These are phyloP conservation scores for Oncopodura yosiiana DNA, from an alignment of 1,140 invertebrate genomes.

Conservation along the genomic window DNA sequence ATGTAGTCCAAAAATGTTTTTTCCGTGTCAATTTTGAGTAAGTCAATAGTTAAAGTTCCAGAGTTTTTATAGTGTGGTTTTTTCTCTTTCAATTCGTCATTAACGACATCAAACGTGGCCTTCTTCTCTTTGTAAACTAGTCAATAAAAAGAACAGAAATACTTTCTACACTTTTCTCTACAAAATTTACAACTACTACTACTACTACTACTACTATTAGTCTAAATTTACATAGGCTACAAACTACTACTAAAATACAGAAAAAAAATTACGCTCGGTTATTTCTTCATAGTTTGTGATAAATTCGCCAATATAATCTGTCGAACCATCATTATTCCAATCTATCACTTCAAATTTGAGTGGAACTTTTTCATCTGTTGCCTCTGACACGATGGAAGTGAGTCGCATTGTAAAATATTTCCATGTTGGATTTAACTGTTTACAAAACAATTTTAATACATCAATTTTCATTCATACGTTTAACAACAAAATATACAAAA, in stretches of 20 bases:
- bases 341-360: conserved; percentile 41
- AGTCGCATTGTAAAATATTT: not conserved
- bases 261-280: no score
- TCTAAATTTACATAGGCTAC: no score
- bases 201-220: no score
- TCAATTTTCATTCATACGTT: no score
- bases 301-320: conserved; percentile 44
- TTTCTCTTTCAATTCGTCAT: conserved; percentile 42
- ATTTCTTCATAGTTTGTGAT: no score
- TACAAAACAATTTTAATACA: no score
- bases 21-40: not conserved
- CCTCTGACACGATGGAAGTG: not conserved
- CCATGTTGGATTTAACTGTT: not conserved
- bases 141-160: no score
- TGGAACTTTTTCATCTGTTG: no score
- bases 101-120: conserved; percentile 40
- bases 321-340: conserved; percentile 46
- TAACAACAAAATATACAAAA: no score
- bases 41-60: conserved; percentile 34
- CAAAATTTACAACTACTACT: no score
- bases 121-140: conserved; percentile 3
- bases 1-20: conserved; percentile 45
- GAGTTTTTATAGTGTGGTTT: conserved; percentile 44
- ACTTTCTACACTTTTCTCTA: no score
- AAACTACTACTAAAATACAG: no score